Evolutionary conservation across 2,888 invertebrate species (phyloP), one percentile per base, ranked within the genome.

Genomic region (Bellardia pandia): DNA sequence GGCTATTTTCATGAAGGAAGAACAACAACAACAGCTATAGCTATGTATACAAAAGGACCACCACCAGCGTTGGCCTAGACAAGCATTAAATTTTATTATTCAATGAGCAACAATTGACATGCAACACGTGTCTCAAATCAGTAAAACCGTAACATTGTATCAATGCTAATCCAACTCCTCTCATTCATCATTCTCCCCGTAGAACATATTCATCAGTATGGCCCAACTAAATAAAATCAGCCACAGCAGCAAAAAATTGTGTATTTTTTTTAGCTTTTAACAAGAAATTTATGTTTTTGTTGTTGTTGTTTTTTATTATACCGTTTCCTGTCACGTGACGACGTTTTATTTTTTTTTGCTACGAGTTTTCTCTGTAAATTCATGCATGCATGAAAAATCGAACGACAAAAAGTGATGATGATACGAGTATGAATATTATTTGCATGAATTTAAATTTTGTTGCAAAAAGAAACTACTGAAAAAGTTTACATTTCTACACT

Each of bases 101-200:
- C 80, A 84, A 80, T 79, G 72, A 80, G 83, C 86, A 86, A 86
- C 86, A 86, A 83, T 86, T 86, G 86, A 72, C 83, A 84, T 86
- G 83, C 86, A 86, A 86, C 86, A 86, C 86, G 86, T 86, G 83
- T 80, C 83, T 53, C 60, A 86, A 86, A 83, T 80, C 86, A 84
- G 83, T 68, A 83, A 84, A 66, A 72, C 79, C 83, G 83, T 86
- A 78, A 79, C 66, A 83, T 72, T 75, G 71, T 83, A 76, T 79
- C 79, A 83, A 86, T 83, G 83, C 76, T 83, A 84, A 86, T 86
- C 80, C 79, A 77, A 60, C 62, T 60, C 40, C 48, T 66, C 45
- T 45, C 66, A 76, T 11, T 40, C n/a, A 71, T 56, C 33, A 16
- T 37, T 42, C n/a, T 33, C 14, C 14, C 16, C 64, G 33, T 16